Base-by-base conservation (phyloP, 2,113 vertebrate genomes). In the Thermophis baileyi region DNA sequence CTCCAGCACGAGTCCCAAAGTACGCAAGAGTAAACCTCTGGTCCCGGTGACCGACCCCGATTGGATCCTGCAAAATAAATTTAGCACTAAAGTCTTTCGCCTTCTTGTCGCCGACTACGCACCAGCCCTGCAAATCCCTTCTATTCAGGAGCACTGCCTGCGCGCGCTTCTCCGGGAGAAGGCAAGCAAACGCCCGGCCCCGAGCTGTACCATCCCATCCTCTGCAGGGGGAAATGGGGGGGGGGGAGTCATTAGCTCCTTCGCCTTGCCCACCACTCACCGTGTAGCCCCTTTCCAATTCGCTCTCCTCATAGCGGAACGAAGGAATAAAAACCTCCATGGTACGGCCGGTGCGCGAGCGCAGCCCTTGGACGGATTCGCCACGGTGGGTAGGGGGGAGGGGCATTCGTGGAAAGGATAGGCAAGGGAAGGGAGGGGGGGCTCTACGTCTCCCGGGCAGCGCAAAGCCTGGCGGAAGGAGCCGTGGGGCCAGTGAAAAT, bases 241-340 rank as follows among this genome's bases (percentile, higher is more conserved):
- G 9, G 3, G 30, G 10, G 2, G 18, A 5, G 25, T 3, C 27
- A 10, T 30, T 30, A 3, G 27, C n/a, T n/a, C 16, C 22, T 24
- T 86, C 92, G 60, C 88, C 87, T 57, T 27, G 4, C 85, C 91
- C 63, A 55, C 91, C 91, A 95, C 98, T 98, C 97, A 99, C 99
- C 98, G 99, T 99, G 97, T 98, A 99, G 88, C 98, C 99, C 94
- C 97, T 98, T 96, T 99, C 99, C 94, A 98, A 94, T 35, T 98
- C 98, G 95, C 97, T 99, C 97, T 98, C 98, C 95, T 99, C 99
- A 40, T 98, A 98, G 89, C 99, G 98, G 96, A 99, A 99, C 87
- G 99, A 99, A 87, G 99, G 99, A 55, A 99, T 99, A 94, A 97
- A 98, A 94, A 99, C 98, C 96, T 98, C 98, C 96, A 98, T 98